These are phyloP conservation scores for Tricholauxania praeusta DNA, from an alignment of 2,888 invertebrate genomes.

Conservation along the genomic window DNA sequence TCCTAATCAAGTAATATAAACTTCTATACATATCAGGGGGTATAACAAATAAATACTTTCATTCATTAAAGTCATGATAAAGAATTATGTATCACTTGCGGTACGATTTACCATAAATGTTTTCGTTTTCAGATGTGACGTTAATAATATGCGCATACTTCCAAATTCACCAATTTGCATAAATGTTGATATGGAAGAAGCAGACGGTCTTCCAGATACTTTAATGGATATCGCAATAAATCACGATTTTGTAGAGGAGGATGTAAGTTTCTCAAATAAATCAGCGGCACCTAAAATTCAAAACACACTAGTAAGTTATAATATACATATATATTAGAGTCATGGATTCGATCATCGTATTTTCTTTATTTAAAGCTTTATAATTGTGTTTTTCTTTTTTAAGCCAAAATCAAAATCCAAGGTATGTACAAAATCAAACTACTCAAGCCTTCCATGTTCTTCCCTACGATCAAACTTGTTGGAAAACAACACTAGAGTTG, in stretches of 20 bases:
- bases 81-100: no score
- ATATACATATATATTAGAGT: background rate
- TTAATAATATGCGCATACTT: background rate
- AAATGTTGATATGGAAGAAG: background rate
- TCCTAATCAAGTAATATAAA: background rate
- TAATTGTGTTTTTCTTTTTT: slow-evolving; percentile 28
- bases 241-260: background rate
- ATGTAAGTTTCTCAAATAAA: background rate
- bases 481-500: slow-evolving; percentile 50
- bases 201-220: background rate
- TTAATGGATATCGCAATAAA: background rate
- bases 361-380: no score
- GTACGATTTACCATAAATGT: background rate
- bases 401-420: slow-evolving; percentile 66
- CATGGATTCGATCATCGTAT: no score
- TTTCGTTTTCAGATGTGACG: slow-evolving; percentile 14
- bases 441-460: slow-evolving; percentile 68
- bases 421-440: slow-evolving; percentile 63
- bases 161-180: background rate
- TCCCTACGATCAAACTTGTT: slow-evolving; percentile 55
- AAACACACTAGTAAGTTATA: slow-evolving; percentile 24
- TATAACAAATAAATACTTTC: no score
- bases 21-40: background rate
- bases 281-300: slow-evolving; percentile 4
- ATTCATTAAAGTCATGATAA: no score